phyloP scores from a whole-genome alignment of 2,113 vertebrate species.

The Tupaia tana region DNA sequence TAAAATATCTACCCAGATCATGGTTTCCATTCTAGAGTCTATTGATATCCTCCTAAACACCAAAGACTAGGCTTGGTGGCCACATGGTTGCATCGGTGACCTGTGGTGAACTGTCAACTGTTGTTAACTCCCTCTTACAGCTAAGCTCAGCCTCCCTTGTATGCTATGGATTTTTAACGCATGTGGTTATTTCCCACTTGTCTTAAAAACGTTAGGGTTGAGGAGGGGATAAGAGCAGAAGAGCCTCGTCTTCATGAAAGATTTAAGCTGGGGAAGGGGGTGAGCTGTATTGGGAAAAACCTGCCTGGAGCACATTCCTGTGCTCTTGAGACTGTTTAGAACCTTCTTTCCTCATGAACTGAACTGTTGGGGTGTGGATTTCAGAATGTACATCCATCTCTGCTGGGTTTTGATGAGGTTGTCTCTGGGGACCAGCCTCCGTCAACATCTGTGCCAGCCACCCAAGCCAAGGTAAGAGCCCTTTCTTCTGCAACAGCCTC shows the following conservation, averaged over 20 bases:
- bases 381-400: conserved; percentile 80
- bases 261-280: neutral
- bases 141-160: neutral
- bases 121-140: neutral
- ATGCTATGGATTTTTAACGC: neutral
- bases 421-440: conserved; percentile 51
- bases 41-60: neutral
- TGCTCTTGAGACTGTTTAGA: neutral
- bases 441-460: neutral
- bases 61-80: neutral
- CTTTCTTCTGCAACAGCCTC: neutral
- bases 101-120: rapidly evolving
- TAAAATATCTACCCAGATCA: too few relatives aligned
- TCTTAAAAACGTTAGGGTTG: neutral
- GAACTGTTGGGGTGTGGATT: conserved; percentile 64
- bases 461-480: conserved; percentile 75
- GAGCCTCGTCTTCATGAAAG: neutral
- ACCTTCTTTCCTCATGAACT: neutral
- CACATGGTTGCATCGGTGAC: rapidly evolving
- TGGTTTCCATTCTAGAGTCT: neutral
- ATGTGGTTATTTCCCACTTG: neutral
- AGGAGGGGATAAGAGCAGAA: neutral
- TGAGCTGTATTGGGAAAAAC: rapidly evolving
- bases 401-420: conserved; percentile 71
- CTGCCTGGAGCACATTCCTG: neutral